A percentile compares a stretch with the other conserved stretches of the same genome.
These are phyloP conservation scores for Tenebrio molitor DNA, from an alignment of 1,140 invertebrate species.

Conservation along the genomic window DNA sequence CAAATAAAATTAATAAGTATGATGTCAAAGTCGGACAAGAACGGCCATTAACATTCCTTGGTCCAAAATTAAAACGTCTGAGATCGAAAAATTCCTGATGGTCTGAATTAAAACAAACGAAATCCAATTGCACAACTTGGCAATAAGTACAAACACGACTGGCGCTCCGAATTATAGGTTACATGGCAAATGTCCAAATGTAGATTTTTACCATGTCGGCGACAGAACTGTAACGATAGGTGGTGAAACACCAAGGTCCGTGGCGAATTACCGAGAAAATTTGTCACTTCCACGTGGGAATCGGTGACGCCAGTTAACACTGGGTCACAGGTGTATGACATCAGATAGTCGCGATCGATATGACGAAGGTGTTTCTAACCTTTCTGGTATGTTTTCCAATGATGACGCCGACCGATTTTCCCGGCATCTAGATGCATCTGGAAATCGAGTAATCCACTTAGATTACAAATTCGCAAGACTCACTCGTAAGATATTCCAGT, in stretches of 20 bases:
- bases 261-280: conserved; percentile 15
- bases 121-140: conserved; percentile 36
- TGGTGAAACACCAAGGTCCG: not conserved
- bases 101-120: conserved; percentile 37
- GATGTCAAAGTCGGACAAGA: conserved; percentile 26
- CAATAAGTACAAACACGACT: conserved; percentile 34
- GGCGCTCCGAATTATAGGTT: conserved; percentile 33
- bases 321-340: conserved; percentile 36
- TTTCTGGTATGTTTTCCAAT: too few species aligned
- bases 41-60: conserved; percentile 35
- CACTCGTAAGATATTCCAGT: too few species aligned
- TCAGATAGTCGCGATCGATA: conserved; percentile 24
- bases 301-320: conserved; percentile 18
- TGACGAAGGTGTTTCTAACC: conserved; percentile 22
- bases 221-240: not conserved
- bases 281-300: conserved; percentile 29
- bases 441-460: too few species aligned
- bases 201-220: conserved; percentile 19
- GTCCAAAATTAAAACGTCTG: conserved; percentile 32
- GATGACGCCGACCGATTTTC: not conserved
- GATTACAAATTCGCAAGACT: too few species aligned
- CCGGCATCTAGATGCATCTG: too few species aligned
- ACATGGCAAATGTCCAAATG: conserved; percentile 27
- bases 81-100: conserved; percentile 39
- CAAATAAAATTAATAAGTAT: conserved; percentile 29